These are phyloP conservation scores for Diadumene lineata DNA, from an alignment of 92 coral and sea anemone species.

Conservation along the genomic window DNA sequence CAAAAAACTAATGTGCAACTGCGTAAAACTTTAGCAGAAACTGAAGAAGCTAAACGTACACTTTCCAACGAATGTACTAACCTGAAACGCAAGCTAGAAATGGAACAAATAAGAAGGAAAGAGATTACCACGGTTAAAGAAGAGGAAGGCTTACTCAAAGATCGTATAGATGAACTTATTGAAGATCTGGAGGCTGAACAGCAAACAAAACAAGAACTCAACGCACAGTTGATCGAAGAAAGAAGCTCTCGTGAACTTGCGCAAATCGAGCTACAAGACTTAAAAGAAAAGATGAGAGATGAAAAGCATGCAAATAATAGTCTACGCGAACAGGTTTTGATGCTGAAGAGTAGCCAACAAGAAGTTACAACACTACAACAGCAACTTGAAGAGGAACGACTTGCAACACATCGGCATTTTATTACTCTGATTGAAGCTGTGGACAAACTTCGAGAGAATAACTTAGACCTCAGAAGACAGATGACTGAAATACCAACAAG, in stretches of 20 bases:
- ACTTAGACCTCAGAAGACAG: conserved; percentile 24
- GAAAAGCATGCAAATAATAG: conserved; percentile 16
- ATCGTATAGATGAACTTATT: conserved; percentile 39
- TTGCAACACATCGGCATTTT: conserved; percentile 28
- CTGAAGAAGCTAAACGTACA: conserved; percentile 20
- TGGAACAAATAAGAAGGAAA: conserved; percentile 19
- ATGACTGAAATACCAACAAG: conserved; percentile 8
- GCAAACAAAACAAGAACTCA: conserved; percentile 37
- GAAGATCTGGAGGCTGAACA: conserved; percentile 50
- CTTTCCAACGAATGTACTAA: conserved; percentile 12
- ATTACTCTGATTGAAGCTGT: conserved; percentile 25
- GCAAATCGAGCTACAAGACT: conserved; percentile 32
- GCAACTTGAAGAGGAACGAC: conserved; percentile 40
- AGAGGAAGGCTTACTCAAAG: conserved; percentile 35
- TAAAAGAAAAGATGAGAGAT: conserved; percentile 31
- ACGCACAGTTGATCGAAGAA: conserved; percentile 34
- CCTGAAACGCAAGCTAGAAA: conserved; percentile 32
- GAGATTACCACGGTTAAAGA: conserved; percentile 10
- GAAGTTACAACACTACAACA: background rate
- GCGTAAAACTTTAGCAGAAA: conserved; percentile 17
- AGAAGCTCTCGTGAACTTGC: conserved; percentile 38
- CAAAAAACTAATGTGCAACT: conserved; percentile 33
- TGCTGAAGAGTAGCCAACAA: background rate
- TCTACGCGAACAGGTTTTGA: conserved; percentile 27
- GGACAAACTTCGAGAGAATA: conserved; percentile 34